Conservation (phyloP, 2,888 invertebrate genomes). For the Acanthococcus lagerstroemiae region DNA sequence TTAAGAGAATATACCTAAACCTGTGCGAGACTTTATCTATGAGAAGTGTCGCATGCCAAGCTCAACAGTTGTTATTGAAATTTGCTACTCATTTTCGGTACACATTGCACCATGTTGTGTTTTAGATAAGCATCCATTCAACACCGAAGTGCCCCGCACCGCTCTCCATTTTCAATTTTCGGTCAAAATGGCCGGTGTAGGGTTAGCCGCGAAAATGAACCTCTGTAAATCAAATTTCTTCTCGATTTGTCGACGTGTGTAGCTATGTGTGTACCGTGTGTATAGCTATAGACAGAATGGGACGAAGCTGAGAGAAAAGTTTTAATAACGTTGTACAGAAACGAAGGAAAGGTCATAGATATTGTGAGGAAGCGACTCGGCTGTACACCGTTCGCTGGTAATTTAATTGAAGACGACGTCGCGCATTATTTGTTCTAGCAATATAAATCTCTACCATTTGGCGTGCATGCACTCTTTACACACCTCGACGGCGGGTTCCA, state of each 20-base stretch:
- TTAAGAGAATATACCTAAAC: no score
- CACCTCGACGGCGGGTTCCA: background rate
- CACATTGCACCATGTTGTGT: no score
- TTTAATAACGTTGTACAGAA: background rate
- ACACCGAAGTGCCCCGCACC: no score
- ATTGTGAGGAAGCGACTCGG: no score
- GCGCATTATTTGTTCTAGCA: constrained; percentile 4
- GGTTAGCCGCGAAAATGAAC: constrained; percentile 23
- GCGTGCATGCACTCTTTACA: no score
- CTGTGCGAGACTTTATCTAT: no score
- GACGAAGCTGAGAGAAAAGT: background rate
- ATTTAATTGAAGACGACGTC: constrained; percentile 29
- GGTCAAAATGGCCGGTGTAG: no score
- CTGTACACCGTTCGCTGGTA: constrained; percentile 4
- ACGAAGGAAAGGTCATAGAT: background rate
- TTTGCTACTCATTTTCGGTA: no score
- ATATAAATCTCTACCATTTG: constrained; percentile 16
- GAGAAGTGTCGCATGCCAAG: no score
- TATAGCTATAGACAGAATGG: background rate
- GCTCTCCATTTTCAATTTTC: no score
- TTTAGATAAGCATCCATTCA: no score
- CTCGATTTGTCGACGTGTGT: constrained; percentile 20
- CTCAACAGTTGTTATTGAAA: no score
- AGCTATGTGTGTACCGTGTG: background rate
- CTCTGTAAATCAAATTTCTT: constrained; percentile 28